A percentile compares a stretch with the other conserved stretches of the same genome.
phyloP scores from a whole-genome alignment of 2,888 invertebrate genomes.

The Trilocha varians region DNA sequence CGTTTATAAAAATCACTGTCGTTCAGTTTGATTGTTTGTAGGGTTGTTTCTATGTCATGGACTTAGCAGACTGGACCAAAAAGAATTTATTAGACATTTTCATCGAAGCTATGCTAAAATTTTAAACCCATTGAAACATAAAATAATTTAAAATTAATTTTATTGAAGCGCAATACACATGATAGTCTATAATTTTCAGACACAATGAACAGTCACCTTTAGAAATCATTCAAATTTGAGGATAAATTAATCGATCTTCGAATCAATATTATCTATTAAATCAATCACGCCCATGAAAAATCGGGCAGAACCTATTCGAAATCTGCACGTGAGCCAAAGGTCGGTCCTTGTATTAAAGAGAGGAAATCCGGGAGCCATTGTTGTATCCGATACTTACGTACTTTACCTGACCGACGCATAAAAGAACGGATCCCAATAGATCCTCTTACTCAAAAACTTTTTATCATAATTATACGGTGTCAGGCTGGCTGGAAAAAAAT shows the following conservation, averaged over 20 bases:
- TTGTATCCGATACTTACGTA: slow-evolving; percentile 58
- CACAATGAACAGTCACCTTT: too few relatives aligned
- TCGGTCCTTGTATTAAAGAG: slow-evolving; percentile 65
- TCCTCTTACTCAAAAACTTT: slow-evolving; percentile 39
- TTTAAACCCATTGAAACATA: too few relatives aligned
- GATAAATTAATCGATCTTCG: background rate
- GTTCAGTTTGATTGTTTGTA: too few relatives aligned
- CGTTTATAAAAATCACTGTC: too few relatives aligned
- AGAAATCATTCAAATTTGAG: background rate
- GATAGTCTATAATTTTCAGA: too few relatives aligned
- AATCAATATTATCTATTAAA: slow-evolving; percentile 60
- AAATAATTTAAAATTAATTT: too few relatives aligned
- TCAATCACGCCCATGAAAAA: slow-evolving; percentile 72
- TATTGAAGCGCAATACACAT: too few relatives aligned
- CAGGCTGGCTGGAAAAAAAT: slow-evolving; percentile 22
- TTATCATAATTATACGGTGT: slow-evolving; percentile 59
- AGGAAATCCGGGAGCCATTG: slow-evolving; percentile 70
- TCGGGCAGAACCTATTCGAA: slow-evolving; percentile 47
- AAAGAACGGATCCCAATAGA: slow-evolving; percentile 42
- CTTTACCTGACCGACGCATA: slow-evolving; percentile 67
- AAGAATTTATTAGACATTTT: too few relatives aligned
- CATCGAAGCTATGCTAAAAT: too few relatives aligned
- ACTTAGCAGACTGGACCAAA: too few relatives aligned
- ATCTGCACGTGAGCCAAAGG: slow-evolving; percentile 68
- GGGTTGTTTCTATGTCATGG: too few relatives aligned